Evolutionary conservation across 1,140 invertebrate genomes (phyloP).

Genomic region (Wasmannia auropunctata): DNA sequence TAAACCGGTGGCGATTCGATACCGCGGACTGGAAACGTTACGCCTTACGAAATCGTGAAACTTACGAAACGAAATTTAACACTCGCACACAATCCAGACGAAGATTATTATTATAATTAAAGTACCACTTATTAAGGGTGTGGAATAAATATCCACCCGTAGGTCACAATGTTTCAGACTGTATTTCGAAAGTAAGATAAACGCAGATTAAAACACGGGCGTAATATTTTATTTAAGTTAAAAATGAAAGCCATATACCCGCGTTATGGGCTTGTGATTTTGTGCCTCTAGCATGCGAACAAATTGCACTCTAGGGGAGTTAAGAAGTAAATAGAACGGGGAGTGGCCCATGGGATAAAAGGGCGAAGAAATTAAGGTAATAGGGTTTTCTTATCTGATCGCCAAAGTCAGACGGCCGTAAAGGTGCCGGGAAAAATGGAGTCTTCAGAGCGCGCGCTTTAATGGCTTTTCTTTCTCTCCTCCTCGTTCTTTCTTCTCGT

Average conservation of each 20-base stretch:
- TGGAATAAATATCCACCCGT: not conserved
- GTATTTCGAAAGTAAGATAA: not conserved
- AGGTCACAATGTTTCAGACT: not conserved
- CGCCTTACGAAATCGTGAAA: constrained; percentile 8
- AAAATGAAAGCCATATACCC: not conserved
- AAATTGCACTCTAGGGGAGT: not conserved
- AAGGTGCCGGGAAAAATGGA: constrained; percentile 59
- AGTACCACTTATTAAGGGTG: not conserved
- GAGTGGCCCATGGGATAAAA: not conserved
- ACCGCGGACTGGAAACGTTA: not conserved
- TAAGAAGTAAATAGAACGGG: constrained; percentile 10
- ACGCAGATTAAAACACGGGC: not conserved
- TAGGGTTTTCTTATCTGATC: constrained; percentile 61
- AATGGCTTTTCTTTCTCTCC: constrained; percentile 37
- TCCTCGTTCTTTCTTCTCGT: not conserved
- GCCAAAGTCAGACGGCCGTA: constrained; percentile 47
- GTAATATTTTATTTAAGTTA: not conserved
- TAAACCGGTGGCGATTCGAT: constrained; percentile 35
- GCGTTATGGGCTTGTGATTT: not conserved
- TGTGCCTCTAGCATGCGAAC: not conserved
- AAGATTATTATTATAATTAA: constrained; percentile 43
- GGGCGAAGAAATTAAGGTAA: constrained; percentile 65
- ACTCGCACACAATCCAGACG: not conserved
- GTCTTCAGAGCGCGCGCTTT: constrained; percentile 31
- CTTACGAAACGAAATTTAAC: constrained; percentile 1